Percentiles rank a stretch among this genome's conserved stretches.
These are phyloP conservation scores for Lepisosteus osseus DNA, from an alignment of 2,113 vertebrate genomes.

Conservation along the genomic window DNA sequence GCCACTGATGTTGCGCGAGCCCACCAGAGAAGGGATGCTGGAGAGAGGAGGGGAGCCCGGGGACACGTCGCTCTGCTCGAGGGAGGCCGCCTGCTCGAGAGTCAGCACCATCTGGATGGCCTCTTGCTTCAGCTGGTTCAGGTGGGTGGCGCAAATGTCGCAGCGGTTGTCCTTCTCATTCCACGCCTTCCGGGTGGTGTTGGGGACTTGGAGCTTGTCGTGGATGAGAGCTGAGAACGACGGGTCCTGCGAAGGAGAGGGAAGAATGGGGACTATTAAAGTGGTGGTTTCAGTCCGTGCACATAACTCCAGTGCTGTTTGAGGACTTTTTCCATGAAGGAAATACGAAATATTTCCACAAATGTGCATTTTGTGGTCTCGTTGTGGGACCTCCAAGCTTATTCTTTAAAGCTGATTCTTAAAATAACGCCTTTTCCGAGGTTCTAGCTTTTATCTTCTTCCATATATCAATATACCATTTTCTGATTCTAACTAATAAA, in stretches of 20 bases:
- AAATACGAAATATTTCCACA: too few relatives aligned
- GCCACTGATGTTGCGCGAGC: slow-evolving; percentile 61
- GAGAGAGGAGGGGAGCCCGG: slow-evolving; percentile 77
- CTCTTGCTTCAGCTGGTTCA: slow-evolving; percentile 94
- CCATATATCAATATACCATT: too few relatives aligned
- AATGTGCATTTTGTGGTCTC: too few relatives aligned
- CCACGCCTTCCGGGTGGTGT: slow-evolving; percentile 88
- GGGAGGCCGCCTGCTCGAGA: slow-evolving; percentile 66
- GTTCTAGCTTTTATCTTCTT: too few relatives aligned
- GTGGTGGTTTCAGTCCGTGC: too few relatives aligned
- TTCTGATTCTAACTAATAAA: too few relatives aligned
- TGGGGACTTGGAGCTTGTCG: slow-evolving; percentile 91
- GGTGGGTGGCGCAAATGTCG: slow-evolving; percentile 88
- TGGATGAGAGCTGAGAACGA: slow-evolving; percentile 88
- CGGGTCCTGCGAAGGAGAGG: slow-evolving; percentile 77
- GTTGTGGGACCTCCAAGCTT: too few relatives aligned
- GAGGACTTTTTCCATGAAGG: too few relatives aligned
- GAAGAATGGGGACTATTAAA: not conserved
- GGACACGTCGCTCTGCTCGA: slow-evolving; percentile 78
- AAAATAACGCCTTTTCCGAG: too few relatives aligned
- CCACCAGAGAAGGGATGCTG: slow-evolving; percentile 58
- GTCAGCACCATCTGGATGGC: slow-evolving; percentile 92
- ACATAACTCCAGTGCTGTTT: too few relatives aligned
- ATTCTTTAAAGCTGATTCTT: too few relatives aligned
- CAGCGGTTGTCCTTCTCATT: slow-evolving; percentile 92